Conservation (phyloP, 2,888 invertebrate genomes). For the Rhagium mordax region DNA sequence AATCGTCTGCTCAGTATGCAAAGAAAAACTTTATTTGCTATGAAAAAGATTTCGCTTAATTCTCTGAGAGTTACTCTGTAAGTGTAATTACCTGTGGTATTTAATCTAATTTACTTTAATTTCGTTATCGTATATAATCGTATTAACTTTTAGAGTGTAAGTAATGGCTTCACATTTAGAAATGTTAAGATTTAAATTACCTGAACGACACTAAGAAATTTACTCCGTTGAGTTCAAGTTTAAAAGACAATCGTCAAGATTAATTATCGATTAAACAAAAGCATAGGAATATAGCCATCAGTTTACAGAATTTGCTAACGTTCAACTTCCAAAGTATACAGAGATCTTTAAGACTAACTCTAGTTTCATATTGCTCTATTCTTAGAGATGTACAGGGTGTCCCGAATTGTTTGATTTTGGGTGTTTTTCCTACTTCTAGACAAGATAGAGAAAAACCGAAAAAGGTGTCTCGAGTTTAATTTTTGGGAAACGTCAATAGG, state of each 20-base stretch:
- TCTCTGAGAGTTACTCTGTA: not conserved
- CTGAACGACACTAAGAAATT: not conserved
- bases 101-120: not conserved
- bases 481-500: too few relatives aligned
- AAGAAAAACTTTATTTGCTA: not conserved
- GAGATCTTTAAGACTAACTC: not conserved
- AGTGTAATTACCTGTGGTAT: not conserved
- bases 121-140: not conserved
- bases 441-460: too few relatives aligned
- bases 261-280: not conserved
- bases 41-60: not conserved
- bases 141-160: not conserved
- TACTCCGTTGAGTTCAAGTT: not conserved
- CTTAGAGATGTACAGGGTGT: too few relatives aligned
- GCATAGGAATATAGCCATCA: not conserved
- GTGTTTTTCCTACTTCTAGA: too few relatives aligned
- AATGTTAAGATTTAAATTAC: not conserved
- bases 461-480: too few relatives aligned
- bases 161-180: not conserved
- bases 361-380: too few relatives aligned
- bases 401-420: too few relatives aligned
- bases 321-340: not conserved
- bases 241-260: not conserved
- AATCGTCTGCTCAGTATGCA: not conserved
- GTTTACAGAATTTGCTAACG: not conserved